A percentile compares a stretch with the other conserved stretches of the same genome.
These are phyloP conservation scores for Amphiduros pacificus DNA, from an alignment of 2,888 invertebrate species.

Conservation along the genomic window DNA sequence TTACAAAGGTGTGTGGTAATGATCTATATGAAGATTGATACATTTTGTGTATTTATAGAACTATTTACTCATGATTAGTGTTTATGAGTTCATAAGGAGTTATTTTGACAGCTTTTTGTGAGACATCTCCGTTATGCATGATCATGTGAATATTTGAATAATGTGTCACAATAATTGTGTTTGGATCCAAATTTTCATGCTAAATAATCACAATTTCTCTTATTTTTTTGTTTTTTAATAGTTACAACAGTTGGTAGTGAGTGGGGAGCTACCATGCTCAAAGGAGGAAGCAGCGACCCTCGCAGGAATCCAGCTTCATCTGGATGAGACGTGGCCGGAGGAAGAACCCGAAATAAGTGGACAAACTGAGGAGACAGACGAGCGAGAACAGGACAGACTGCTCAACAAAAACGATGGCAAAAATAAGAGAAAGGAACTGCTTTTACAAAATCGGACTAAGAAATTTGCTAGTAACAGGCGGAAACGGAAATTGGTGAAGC, in stretches of 20 bases:
- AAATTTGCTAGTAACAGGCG: slow-evolving; percentile 43
- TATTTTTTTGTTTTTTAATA: slow-evolving; percentile 40
- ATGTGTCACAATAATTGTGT: no score
- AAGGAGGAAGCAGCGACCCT: slow-evolving; percentile 69
- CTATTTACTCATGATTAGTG: no score
- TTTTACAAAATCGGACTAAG: slow-evolving; percentile 8
- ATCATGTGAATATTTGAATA: no score
- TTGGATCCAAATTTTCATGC: neutral
- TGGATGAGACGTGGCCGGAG: slow-evolving; percentile 62
- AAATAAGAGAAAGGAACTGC: neutral
- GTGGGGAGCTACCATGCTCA: slow-evolving; percentile 67
- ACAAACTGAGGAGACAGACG: slow-evolving; percentile 7
- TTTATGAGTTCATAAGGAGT: no score
- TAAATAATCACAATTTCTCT: neutral
- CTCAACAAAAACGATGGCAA: slow-evolving; percentile 17
- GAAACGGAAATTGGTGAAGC: slow-evolving; percentile 43
- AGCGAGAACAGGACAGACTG: slow-evolving; percentile 14
- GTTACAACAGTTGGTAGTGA: slow-evolving; percentile 67
- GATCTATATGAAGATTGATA: no score
- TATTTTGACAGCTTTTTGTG: no score
- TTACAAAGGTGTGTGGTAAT: no score
- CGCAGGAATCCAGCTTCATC: slow-evolving; percentile 68
- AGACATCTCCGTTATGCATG: no score
- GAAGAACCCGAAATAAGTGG: slow-evolving; percentile 18
- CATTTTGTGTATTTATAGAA: no score